phyloP scores from a whole-genome alignment of 2,113 vertebrate species.

The Tupaia tana region DNA sequence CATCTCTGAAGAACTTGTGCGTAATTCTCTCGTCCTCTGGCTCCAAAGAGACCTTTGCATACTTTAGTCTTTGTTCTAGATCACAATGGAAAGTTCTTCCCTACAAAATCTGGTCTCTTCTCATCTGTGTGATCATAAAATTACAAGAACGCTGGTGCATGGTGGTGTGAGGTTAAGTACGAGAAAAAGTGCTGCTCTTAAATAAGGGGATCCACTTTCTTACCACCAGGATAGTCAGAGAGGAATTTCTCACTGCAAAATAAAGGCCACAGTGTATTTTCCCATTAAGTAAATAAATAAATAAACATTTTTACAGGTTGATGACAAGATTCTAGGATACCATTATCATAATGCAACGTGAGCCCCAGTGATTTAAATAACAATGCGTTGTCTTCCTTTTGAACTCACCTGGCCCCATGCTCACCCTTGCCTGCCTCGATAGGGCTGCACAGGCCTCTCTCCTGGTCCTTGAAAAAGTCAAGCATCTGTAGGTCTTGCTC shows the following conservation, averaged over 20 bases:
- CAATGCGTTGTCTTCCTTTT: not conserved
- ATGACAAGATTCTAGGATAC: not conserved
- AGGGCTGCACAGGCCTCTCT: not conserved
- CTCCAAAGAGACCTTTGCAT: not conserved
- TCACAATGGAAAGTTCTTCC: not conserved
- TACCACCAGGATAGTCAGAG: not conserved
- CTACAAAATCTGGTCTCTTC: not conserved
- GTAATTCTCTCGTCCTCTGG: not conserved
- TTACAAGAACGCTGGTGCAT: not conserved
- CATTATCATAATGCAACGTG: not conserved
- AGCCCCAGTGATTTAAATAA: not conserved
- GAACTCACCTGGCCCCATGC: not conserved
- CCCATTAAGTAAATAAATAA: not conserved
- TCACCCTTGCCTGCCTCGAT: not conserved
- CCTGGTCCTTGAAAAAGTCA: not conserved
- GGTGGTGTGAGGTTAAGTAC: rapidly evolving
- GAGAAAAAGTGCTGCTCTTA: not conserved
- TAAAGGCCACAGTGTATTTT: not conserved
- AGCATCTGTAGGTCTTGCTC: not conserved
- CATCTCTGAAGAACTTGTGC: not conserved
- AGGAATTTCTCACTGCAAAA: not conserved
- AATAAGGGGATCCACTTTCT: rapidly evolving
- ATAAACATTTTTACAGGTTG: not conserved
- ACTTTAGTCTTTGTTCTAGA: too few species aligned
- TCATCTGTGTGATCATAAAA: not conserved